These are phyloP conservation scores for Melitaea cinxia DNA, from an alignment of 1,140 invertebrate genomes.

Conservation along the genomic window DNA sequence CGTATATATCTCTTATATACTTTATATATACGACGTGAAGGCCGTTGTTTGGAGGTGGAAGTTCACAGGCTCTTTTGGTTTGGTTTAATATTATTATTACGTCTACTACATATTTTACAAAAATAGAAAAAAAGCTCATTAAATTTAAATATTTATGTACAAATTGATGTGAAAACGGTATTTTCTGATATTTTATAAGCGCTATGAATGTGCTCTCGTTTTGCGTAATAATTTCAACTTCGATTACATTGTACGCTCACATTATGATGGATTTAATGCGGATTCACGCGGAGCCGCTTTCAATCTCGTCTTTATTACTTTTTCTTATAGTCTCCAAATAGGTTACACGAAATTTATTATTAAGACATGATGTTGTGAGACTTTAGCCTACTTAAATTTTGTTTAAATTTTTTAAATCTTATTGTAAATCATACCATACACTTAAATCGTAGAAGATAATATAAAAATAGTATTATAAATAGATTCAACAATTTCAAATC, in stretches of 20 bases:
- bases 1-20: background rate
- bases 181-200: background rate
- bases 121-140: too few relatives aligned
- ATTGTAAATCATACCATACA: too few relatives aligned
- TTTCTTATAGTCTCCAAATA: slow-evolving; percentile 21
- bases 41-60: too few relatives aligned
- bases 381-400: background rate
- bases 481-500: too few relatives aligned
- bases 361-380: background rate
- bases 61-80: too few relatives aligned
- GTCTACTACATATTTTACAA: too few relatives aligned
- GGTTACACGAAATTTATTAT: background rate
- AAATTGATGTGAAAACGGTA: too few relatives aligned
- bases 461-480: too few relatives aligned
- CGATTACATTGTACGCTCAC: slow-evolving; percentile 29
- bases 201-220: background rate
- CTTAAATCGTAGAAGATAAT: too few relatives aligned
- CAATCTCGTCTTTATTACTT: slow-evolving; percentile 36
- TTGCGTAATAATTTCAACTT: slow-evolving; percentile 28
- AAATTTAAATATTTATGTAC: too few relatives aligned
- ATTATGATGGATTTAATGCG: slow-evolving; percentile 31
- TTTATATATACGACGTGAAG: background rate
- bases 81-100: too few relatives aligned
- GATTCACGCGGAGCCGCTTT: slow-evolving; percentile 29
- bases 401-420: too few relatives aligned